Evolutionary conservation across 2,797 vertebrate species (phyloP).

Genomic region (Phoxinus dragarum): DNA sequence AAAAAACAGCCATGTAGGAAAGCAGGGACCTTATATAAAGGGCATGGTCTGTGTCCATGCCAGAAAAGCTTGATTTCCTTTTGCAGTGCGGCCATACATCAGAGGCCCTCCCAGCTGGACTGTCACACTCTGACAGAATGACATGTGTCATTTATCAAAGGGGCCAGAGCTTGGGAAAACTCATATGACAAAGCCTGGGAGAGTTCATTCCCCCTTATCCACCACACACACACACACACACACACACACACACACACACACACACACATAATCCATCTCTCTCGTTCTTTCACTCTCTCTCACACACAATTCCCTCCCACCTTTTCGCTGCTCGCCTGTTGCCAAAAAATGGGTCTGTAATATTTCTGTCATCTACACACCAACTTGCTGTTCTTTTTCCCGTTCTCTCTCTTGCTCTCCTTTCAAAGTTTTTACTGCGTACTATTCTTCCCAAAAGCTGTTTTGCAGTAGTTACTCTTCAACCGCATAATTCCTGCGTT

Average conservation of each 20-base stretch:
- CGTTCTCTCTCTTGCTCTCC: constrained; percentile 43
- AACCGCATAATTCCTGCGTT: constrained; percentile 7
- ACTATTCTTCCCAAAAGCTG: constrained; percentile 18
- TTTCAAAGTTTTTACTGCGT: constrained; percentile 5
- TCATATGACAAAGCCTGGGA: constrained; percentile 96
- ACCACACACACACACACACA: constrained; percentile 63
- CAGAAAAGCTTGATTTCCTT: constrained; percentile 98
- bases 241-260: constrained; percentile 64
- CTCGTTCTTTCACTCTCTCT: constrained; percentile 56
- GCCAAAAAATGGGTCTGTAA: constrained; percentile 90
- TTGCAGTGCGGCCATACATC: constrained; percentile 95
- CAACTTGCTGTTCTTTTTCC: constrained; percentile 60
- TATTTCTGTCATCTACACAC: constrained; percentile 88
- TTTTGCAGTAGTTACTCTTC: constrained; percentile 1
- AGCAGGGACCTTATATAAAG: constrained; percentile 90
- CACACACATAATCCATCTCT: constrained; percentile 64
- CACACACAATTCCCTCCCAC: constrained; percentile 80
- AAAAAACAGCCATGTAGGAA: constrained; percentile 68
- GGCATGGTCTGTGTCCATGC: constrained; percentile 92
- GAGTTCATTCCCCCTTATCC: constrained; percentile 87
- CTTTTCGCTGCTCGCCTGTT: constrained; percentile 84
- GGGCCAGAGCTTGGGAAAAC: constrained; percentile 98
- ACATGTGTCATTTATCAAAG: constrained; percentile 99
- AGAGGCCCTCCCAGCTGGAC: constrained; percentile 96
- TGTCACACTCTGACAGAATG: constrained; percentile 99